These are phyloP conservation scores for Lamprotornis superbus DNA, from an alignment of 2,113 vertebrate species.

Conservation along the genomic window DNA sequence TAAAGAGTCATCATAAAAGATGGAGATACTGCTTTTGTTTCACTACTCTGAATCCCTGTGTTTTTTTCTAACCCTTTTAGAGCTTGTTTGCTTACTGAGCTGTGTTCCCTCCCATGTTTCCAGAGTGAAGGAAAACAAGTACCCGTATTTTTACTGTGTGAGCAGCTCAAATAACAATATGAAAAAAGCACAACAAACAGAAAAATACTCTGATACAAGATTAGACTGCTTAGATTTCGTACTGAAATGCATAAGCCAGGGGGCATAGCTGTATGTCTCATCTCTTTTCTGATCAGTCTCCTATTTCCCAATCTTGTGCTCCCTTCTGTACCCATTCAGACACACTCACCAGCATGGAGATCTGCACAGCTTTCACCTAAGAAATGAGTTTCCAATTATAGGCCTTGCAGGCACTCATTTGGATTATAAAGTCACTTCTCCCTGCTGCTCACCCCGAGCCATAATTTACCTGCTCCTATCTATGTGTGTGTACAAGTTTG, in stretches of 20 bases:
- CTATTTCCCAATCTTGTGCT: neutral
- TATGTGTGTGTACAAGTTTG: neutral
- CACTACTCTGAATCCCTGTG: slow-evolving; percentile 15
- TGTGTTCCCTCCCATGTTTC: slow-evolving; percentile 16
- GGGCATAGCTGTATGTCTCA: neutral
- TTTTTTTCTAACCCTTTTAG: slow-evolving; percentile 54
- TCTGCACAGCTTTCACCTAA: neutral
- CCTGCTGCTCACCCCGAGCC: neutral
- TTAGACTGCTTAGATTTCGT: neutral
- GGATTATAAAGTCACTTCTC: neutral
- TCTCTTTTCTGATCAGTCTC: neutral
- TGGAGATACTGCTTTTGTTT: neutral
- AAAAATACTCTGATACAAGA: neutral
- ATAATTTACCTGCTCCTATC: neutral
- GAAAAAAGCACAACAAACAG: neutral
- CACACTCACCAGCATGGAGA: neutral
- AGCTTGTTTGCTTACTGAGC: slow-evolving; percentile 38
- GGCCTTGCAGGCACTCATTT: neutral
- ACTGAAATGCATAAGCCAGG: neutral
- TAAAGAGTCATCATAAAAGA: neutral
- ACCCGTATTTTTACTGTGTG: neutral
- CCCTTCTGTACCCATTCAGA: neutral
- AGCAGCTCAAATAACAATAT: neutral
- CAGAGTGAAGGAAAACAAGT: slow-evolving; percentile 11
- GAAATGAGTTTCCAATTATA: neutral